These are phyloP conservation scores for Xiphophorus maculatus DNA, from an alignment of 2,113 vertebrate species.

Conservation along the genomic window DNA sequence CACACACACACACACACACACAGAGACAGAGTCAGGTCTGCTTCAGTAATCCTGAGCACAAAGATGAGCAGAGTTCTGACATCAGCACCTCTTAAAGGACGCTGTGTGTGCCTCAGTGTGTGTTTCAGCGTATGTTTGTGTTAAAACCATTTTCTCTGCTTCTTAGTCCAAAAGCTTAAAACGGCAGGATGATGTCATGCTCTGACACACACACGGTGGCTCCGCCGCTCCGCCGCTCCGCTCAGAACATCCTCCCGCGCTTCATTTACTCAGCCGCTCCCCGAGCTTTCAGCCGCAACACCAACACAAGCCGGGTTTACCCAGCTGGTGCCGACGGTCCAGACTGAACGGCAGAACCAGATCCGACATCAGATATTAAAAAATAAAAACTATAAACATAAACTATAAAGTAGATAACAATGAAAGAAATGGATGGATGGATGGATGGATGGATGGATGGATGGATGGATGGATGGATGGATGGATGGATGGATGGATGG, in stretches of 20 bases:
- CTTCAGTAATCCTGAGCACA: conserved; percentile 61
- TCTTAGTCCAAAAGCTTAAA: conserved; percentile 57
- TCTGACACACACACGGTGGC: conserved; percentile 10
- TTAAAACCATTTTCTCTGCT: conserved; percentile 60
- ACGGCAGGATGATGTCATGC: conserved; percentile 63
- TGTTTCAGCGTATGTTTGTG: conserved; percentile 26
- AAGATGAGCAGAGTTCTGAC: conserved; percentile 65
- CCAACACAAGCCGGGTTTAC: not conserved
- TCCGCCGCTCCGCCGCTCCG: not conserved
- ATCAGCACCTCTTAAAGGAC: conserved; percentile 67
- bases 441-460: too few relatives aligned
- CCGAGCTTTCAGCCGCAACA: not conserved
- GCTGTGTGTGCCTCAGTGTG: conserved; percentile 20
- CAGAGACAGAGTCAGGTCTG: conserved; percentile 16
- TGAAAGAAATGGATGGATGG: too few relatives aligned
- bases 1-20: conserved; percentile 25
- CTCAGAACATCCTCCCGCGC: conserved; percentile 4
- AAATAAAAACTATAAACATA: too few relatives aligned
- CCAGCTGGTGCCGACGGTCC: not conserved
- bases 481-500: too few relatives aligned
- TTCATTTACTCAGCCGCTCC: conserved; percentile 20
- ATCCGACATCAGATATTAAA: not conserved
- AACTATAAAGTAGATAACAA: too few relatives aligned
- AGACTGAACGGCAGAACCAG: not conserved
- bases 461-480: too few relatives aligned